Evolutionary conservation across 2,888 invertebrate genomes (phyloP).

Genomic region (Noctua comes): DNA sequence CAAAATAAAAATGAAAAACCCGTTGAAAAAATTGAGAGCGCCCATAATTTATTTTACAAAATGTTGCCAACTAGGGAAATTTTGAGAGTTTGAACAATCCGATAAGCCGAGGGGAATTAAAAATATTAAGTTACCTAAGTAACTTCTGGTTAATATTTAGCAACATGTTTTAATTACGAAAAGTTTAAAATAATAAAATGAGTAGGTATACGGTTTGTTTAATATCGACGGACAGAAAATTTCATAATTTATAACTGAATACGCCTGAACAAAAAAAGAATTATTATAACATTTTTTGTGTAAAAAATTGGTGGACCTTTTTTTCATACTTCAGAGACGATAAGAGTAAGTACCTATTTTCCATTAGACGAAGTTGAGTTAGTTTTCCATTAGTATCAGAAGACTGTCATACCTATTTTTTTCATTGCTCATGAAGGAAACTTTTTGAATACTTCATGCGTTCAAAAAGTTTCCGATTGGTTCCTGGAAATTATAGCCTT

Average conservation of each 20-base stretch:
- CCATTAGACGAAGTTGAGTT: neutral
- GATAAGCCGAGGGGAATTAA: constrained; percentile 62
- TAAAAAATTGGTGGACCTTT: neutral
- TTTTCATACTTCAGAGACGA: neutral
- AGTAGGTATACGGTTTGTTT: neutral
- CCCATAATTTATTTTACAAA: constrained; percentile 50
- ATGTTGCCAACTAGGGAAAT: constrained; percentile 56
- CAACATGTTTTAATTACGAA: constrained; percentile 60
- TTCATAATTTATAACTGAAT: constrained; percentile 9
- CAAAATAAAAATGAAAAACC: constrained; percentile 41
- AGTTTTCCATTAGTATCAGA: neutral
- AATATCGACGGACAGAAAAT: neutral
- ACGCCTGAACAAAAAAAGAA: neutral
- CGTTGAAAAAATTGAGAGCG: constrained; percentile 29
- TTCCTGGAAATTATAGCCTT: neutral
- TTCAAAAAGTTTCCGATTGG: neutral
- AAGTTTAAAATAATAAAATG: constrained; percentile 2
- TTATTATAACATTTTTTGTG: neutral
- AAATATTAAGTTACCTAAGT: constrained; percentile 55
- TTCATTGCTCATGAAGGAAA: neutral
- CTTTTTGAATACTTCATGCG: too few species aligned
- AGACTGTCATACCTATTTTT: neutral
- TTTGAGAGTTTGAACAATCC: constrained; percentile 60
- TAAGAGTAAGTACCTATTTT: neutral
- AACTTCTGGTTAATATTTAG: constrained; percentile 47